These are phyloP conservation scores for Hypothenemus hampei DNA, from an alignment of 1,140 invertebrate genomes.

Conservation along the genomic window DNA sequence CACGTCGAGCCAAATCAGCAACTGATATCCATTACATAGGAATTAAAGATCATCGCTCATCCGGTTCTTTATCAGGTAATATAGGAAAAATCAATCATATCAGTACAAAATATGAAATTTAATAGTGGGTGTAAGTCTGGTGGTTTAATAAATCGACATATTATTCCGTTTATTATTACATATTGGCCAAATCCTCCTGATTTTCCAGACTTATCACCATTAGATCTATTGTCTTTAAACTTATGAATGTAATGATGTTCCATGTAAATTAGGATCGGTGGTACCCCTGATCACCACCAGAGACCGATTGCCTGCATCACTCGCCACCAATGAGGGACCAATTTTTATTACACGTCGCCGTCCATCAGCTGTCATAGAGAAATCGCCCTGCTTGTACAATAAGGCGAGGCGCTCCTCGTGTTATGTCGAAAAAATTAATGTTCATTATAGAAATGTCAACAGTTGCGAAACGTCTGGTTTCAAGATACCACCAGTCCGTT, in stretches of 20 bases:
- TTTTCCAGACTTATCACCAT: background rate
- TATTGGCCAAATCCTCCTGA: background rate
- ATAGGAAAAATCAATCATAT: too few species aligned
- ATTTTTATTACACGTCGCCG: conserved; percentile 28
- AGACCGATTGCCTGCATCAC: conserved; percentile 30
- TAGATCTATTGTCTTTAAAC: conserved; percentile 12
- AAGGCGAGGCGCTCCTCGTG: conserved; percentile 39
- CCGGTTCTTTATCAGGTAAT: conserved; percentile 33
- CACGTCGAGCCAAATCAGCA: conserved; percentile 71
- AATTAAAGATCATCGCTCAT: conserved; percentile 35
- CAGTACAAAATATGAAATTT: too few species aligned
- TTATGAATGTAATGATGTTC: too few species aligned
- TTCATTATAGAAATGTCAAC: conserved; percentile 39
- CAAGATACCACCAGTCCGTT: background rate
- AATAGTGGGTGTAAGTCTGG: background rate
- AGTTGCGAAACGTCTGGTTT: conserved; percentile 30
- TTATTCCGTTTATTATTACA: background rate
- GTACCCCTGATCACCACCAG: conserved; percentile 33
- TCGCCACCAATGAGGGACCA: conserved; percentile 24
- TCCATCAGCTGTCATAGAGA: conserved; percentile 39
- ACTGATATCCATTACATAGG: conserved; percentile 74
- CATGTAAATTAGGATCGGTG: too few species aligned
- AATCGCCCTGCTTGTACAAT: conserved; percentile 23
- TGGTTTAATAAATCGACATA: background rate
- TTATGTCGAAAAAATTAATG: conserved; percentile 32